phyloP scores from a whole-genome alignment of 2,797 vertebrate species.

The Bucorvus abyssinicus region DNA sequence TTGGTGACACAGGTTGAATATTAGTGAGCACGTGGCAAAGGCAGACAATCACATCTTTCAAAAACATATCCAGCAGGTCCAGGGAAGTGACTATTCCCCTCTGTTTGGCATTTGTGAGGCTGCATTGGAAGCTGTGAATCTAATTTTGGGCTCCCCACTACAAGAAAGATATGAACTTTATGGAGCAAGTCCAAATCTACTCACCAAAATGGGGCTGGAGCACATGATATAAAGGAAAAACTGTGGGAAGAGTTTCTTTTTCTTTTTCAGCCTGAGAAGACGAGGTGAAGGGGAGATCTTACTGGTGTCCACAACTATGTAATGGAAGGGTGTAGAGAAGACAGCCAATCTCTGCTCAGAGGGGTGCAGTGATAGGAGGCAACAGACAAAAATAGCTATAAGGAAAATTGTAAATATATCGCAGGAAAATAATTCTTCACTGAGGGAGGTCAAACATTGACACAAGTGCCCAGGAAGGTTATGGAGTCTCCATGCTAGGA shows the following conservation, averaged over 20 bases:
- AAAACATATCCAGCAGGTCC: background rate
- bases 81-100: background rate
- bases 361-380: background rate
- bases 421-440: background rate
- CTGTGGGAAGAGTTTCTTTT: accelerated
- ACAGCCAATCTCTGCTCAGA: background rate
- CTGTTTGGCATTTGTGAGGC: background rate
- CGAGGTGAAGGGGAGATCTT: background rate
- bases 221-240: background rate
- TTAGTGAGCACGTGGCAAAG: background rate
- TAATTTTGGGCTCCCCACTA: background rate
- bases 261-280: background rate
- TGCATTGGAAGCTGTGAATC: background rate
- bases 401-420: background rate
- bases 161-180: background rate
- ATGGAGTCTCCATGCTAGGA: background rate
- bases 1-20: background rate
- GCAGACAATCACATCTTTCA: background rate
- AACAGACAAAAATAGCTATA: background rate
- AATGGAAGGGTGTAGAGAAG: background rate
- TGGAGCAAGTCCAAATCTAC: background rate
- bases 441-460: background rate
- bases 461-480: background rate
- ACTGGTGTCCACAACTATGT: background rate
- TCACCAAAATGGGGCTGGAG: background rate